Conservation (phyloP, 2,888 invertebrate genomes). For the Synergus japonicus region DNA sequence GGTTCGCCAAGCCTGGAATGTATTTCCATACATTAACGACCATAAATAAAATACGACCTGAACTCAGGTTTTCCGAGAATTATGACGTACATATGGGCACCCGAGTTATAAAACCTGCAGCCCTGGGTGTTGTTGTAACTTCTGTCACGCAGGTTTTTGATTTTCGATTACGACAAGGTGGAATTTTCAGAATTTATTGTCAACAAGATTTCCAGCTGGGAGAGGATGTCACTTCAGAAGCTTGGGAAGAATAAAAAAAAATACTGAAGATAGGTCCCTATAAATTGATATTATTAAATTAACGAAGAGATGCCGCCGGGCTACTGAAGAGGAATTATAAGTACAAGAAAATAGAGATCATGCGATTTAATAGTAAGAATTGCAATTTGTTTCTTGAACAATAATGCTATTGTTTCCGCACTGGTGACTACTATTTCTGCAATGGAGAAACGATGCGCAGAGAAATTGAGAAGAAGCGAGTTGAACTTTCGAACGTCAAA, state of each 20-base stretch:
- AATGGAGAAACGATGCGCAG: neutral
- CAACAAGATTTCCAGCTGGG: neutral
- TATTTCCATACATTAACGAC: constrained; percentile 67
- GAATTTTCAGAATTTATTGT: neutral
- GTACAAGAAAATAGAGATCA: too few relatives aligned
- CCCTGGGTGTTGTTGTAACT: neutral
- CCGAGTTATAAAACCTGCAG: neutral
- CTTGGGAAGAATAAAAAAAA: neutral
- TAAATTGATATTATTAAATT: neutral
- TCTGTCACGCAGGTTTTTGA: neutral
- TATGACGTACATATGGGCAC: constrained; percentile 45
- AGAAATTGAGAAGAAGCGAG: constrained; percentile 7
- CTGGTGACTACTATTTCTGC: too few relatives aligned
- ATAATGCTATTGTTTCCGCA: too few relatives aligned
- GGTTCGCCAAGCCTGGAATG: constrained; percentile 60
- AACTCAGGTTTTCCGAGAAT: constrained; percentile 59
- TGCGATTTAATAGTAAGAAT: too few relatives aligned
- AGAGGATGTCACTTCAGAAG: neutral
- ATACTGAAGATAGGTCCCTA: neutral
- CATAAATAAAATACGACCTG: constrained; percentile 46
- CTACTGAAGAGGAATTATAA: too few relatives aligned
- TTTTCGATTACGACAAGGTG: neutral
- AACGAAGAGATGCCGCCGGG: too few relatives aligned
- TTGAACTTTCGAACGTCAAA: constrained; percentile 51
- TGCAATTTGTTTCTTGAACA: too few relatives aligned